Evolutionary conservation across 2,113 vertebrate species (phyloP), one percentile per base, ranked within the genome.

Genomic region (Pao palembangensis): DNA sequence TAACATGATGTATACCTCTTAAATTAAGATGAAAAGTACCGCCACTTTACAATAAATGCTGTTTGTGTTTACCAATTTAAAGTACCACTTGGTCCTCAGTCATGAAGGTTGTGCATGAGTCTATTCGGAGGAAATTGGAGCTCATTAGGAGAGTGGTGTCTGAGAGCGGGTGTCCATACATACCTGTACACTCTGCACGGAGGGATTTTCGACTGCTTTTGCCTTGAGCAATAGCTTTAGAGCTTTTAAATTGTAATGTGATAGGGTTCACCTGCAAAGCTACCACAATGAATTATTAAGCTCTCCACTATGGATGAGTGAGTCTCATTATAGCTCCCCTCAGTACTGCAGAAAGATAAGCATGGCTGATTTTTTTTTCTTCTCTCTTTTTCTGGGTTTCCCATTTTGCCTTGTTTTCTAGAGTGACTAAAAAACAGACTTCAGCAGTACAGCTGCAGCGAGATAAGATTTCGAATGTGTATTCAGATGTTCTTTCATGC

Each of bases 221-320:
- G 72, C 77, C 80, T 81, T 81, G 76, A 79, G 84, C 81, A 80
- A 79, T 75, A 85, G 85, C 80, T 84, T 85, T 85, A 80, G 69
- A 82, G 80, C 82, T 83, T 87, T 89, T 83, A 82, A 81, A 86
- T 81, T 85, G 87, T 89, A 84, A 85, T 87, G 84, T 85, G 86
- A 88, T 85, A 85, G 85, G 75, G 80, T 87, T 86, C 87, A 90
- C 85, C 86, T 90, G 87, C 85, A 85, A 85, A 84, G 82, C 79
- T 85, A 87, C 61, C 72, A 79, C 82, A 84, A 83, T 89, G 85
- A 87, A 88, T 91, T 90, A 89, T 91, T 90, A 87, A 89, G 81
- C 81, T 82, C 81, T 87, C 83, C 78, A 86, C 80, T 83, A 75
- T 83, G 84, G 89, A 86, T 89, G 83, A 88, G 79, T 86, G 88